These are phyloP conservation scores for Coelogynopora nodosa DNA, from an alignment of 2,888 invertebrate genomes.

Conservation along the genomic window DNA sequence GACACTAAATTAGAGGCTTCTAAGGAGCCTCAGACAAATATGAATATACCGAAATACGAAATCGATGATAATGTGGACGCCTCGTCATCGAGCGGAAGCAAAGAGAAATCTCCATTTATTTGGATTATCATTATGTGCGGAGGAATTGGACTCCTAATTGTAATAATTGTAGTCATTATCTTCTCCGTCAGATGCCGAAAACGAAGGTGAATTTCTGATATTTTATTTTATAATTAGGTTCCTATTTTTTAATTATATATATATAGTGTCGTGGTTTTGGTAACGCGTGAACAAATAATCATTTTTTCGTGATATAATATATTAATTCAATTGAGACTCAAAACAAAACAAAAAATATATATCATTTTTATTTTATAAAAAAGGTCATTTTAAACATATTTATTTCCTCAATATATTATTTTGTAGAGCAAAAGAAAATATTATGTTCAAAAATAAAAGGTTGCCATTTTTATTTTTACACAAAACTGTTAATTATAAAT, in stretches of 20 bases:
- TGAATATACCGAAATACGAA: background rate
- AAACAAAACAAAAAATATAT: too few species aligned
- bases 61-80: background rate
- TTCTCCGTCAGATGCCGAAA: background rate
- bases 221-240: background rate
- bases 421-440: too few species aligned
- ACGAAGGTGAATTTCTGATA: background rate
- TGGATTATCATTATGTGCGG: background rate
- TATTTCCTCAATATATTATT: too few species aligned
- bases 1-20: background rate
- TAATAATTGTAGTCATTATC: background rate
- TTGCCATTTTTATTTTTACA: too few species aligned
- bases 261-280: too few species aligned
- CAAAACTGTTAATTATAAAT: too few species aligned
- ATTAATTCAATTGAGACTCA: too few species aligned
- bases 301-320: too few species aligned
- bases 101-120: background rate
- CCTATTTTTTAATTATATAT: background rate
- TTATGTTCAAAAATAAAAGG: too few species aligned
- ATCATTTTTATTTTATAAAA: too few species aligned
- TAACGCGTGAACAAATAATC: too few species aligned
- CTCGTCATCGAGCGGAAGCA: background rate
- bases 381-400: too few species aligned
- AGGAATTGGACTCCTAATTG: background rate
- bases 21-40: background rate